These are phyloP conservation scores for Lysiphlebus fabarum DNA, from an alignment of 1,140 invertebrate species.

Conservation along the genomic window DNA sequence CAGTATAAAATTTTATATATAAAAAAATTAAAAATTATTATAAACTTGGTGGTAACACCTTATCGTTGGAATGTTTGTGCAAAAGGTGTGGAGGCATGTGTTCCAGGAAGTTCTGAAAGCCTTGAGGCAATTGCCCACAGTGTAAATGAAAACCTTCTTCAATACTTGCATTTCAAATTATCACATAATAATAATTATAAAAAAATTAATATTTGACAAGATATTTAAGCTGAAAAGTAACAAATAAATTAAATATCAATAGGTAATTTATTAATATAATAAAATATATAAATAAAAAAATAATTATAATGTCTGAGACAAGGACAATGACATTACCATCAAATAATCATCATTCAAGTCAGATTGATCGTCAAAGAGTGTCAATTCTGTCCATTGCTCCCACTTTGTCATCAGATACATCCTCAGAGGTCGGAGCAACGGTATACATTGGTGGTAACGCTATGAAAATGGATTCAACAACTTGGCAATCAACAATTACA, in stretches of 20 bases:
- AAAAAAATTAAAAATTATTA: not conserved
- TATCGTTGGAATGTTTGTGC: slow-evolving; percentile 21
- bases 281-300: slow-evolving; percentile 2
- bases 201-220: not conserved
- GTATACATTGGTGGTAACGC: slow-evolving; percentile 57
- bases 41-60: slow-evolving; percentile 3
- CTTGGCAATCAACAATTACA: slow-evolving; percentile 39
- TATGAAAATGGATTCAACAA: slow-evolving; percentile 32
- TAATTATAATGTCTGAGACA: slow-evolving; percentile 37
- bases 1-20: not conserved
- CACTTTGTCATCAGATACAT: slow-evolving; percentile 29
- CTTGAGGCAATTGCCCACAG: not conserved
- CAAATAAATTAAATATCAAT: not conserved
- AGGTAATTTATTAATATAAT: not conserved
- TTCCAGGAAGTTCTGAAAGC: slow-evolving; percentile 14
- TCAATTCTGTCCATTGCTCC: slow-evolving; percentile 43
- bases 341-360: slow-evolving; percentile 16
- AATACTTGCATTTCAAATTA: not conserved
- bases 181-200: not conserved
- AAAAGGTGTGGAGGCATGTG: slow-evolving; percentile 22
- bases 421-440: slow-evolving; percentile 55
- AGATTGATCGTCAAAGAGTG: slow-evolving; percentile 39
- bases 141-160: not conserved
- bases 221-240: slow-evolving; percentile 1
- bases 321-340: slow-evolving; percentile 47